Evolutionary conservation across 2,113 vertebrate species (phyloP), one percentile per base, ranked within the genome.

Genomic region (Lepus americanus): DNA sequence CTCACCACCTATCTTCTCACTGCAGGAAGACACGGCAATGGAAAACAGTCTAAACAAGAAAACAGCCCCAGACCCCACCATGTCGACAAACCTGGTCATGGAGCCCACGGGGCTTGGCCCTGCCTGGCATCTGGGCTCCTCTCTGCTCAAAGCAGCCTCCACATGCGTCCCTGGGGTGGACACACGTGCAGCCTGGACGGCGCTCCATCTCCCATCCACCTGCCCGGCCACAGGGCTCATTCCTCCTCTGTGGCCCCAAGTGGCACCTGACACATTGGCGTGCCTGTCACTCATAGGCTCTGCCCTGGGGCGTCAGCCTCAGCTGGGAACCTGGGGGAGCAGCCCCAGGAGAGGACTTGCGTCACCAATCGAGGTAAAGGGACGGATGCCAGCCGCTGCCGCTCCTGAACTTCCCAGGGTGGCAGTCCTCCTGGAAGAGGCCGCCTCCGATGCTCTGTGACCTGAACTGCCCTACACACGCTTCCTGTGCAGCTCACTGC

Each of bases 121-220:
- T 6, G 64, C 44, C 5, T 31, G n/a, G 70, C 17, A 6, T 13
- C 8, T 11, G 4, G 31, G 55, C 36, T 72, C 36, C 67, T 83
- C 13, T 6, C 31, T 1, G 6, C 10, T 6, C 1, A 2, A 2
- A 3, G 1, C 0, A 0, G n/a, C 3, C 11, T 5, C 16, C 23
- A 5, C 0, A 2, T 22, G 9, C 6, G 0, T 44, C 19, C 67
- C 39, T 4, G 14, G 87, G 33, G 29, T 6, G 6, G 51, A 69
- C 0, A 9, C 2, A 9, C 0, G 7, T 0, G 3, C 39, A 16
- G 53, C 5, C 61, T 1, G 1, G 70, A n/a, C 0, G 0, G 7
- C 23, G 61, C 31, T 55, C 36, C 7, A 9, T 44, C 76, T 11
- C 36, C 22, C 0, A 2, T 23, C 59, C 44, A 25, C 83, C 63